Conservation (phyloP, 2,113 vertebrate genomes). For the Pangasianodon hypophthalmus region DNA sequence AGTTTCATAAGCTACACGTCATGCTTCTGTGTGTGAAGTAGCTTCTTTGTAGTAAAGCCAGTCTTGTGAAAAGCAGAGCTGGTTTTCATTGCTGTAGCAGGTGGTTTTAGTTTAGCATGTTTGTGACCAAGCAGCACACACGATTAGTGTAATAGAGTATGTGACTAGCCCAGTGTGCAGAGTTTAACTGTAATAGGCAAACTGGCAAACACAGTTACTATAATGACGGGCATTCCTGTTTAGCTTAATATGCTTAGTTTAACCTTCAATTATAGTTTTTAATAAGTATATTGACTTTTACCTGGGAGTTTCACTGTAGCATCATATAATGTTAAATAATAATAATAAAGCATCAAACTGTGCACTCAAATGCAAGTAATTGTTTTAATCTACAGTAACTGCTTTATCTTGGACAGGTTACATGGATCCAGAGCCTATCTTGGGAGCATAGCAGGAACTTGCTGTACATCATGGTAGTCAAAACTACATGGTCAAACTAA, state of each 20-base stretch:
- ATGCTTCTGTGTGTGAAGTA: neutral
- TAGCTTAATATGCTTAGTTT: neutral
- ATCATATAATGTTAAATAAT: too few species aligned
- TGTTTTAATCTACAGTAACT: neutral
- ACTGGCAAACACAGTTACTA: neutral
- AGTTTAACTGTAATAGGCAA: constrained; percentile 2
- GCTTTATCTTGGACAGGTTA: neutral
- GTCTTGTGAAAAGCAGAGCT: constrained; percentile 60
- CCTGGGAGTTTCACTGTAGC: neutral
- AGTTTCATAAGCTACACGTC: neutral
- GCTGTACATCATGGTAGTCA: neutral
- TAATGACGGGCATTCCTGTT: neutral
- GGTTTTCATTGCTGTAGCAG: constrained; percentile 66
- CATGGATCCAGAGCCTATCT: neutral
- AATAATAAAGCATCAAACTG: neutral
- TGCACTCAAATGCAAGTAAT: neutral
- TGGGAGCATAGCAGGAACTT: neutral
- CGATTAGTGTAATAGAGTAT: constrained; percentile 19
- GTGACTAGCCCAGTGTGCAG: neutral
- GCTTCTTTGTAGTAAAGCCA: neutral
- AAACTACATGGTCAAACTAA: neutral
- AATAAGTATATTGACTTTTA: neutral
- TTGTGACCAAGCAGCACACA: constrained; percentile 19
- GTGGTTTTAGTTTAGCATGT: constrained; percentile 68
- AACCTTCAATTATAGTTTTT: neutral